These are phyloP conservation scores for Ictalurus punctatus DNA, from an alignment of 2,113 vertebrate species.

Conservation along the genomic window DNA sequence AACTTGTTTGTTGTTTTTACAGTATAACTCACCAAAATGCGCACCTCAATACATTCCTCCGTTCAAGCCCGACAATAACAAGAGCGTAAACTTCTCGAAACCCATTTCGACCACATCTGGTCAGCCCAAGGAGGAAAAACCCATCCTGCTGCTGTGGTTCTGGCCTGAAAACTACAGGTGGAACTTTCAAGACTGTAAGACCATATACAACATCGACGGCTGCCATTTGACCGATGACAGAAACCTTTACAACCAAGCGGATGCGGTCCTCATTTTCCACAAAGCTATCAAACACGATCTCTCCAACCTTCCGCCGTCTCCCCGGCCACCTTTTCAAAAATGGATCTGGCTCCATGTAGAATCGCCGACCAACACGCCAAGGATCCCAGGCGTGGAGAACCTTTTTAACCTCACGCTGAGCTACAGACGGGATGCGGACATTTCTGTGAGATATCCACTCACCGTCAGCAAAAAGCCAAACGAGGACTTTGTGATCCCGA, in stretches of 20 bases:
- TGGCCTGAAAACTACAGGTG: slow-evolving; percentile 82
- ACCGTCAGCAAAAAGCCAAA: slow-evolving; percentile 72
- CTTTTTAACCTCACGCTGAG: slow-evolving; percentile 86
- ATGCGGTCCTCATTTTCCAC: slow-evolving; percentile 81
- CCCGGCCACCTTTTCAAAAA: slow-evolving; percentile 81
- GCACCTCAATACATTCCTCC: background rate
- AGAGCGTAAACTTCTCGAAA: background rate
- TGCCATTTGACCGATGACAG: slow-evolving; percentile 68
- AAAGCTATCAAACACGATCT: slow-evolving; percentile 80
- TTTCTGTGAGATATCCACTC: slow-evolving; percentile 79
- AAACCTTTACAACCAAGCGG: slow-evolving; percentile 76
- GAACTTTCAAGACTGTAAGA: slow-evolving; percentile 76
- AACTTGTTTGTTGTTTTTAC: background rate
- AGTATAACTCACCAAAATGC: background rate
- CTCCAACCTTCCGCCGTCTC: slow-evolving; percentile 80
- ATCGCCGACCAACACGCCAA: slow-evolving; percentile 78
- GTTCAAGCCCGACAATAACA: no score
- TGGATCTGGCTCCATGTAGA: slow-evolving; percentile 91
- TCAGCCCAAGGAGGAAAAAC: slow-evolving; percentile 63
- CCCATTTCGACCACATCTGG: fast-evolving
- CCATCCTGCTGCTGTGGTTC: slow-evolving; percentile 83
- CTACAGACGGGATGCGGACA: slow-evolving; percentile 84
- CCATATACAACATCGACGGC: slow-evolving; percentile 77
- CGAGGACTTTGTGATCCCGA: slow-evolving; percentile 77
- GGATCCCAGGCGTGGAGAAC: slow-evolving; percentile 77